Base-by-base conservation (phyloP, 2,888 invertebrate genomes). In the Chelonus formosanus region DNA sequence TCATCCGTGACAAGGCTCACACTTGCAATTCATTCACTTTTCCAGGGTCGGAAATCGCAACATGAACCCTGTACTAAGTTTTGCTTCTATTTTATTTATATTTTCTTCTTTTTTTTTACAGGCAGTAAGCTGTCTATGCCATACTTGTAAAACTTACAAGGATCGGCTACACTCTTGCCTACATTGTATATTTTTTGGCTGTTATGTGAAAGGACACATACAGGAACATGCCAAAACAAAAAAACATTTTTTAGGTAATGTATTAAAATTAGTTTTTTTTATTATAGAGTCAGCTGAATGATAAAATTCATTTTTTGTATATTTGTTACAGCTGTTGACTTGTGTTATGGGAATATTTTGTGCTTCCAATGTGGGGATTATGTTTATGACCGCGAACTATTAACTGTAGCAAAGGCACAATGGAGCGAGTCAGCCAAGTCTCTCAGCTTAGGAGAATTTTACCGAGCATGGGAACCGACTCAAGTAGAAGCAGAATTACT, bases 171-270 rank as follows among this genome's bases (percentile, higher is more conserved):
- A 93, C 80, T 91, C 93, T 34, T 95, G 95, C 78, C 87, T 95
- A 67, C 93, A 95, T 77, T 98, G 98, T 86, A 94, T 97, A 75
- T 96, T 90, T 85, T 96, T 98, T 84, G 97, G 94, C 60, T 98
- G 98, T 84, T 93, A 93, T 76, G 82, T 78, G 34, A 90, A 89
- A 32, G 89, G 90, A 65, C 97, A 97, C 83, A 94, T 96, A 73
- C 90, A 92, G 76, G 92, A 94, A 63, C 97, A 98, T 86, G 90
- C 92, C 57, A 91, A 90, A 79, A 87, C 87, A 53, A 92, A 92
- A 77, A 91, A 92, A 77, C 97, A 97, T 84, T 89, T 89, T 77
- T 87, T 97, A 73, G 88, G 89, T 89, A 84, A 79, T 74, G 7
- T 5, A 3, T 3, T 5, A 3, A 36, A 40, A 76, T 80, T 80